A percentile compares a stretch with the other conserved stretches of the same genome.
Conservation (phyloP, 2,888 invertebrate genomes). For the Erpobdella octoculata region DNA sequence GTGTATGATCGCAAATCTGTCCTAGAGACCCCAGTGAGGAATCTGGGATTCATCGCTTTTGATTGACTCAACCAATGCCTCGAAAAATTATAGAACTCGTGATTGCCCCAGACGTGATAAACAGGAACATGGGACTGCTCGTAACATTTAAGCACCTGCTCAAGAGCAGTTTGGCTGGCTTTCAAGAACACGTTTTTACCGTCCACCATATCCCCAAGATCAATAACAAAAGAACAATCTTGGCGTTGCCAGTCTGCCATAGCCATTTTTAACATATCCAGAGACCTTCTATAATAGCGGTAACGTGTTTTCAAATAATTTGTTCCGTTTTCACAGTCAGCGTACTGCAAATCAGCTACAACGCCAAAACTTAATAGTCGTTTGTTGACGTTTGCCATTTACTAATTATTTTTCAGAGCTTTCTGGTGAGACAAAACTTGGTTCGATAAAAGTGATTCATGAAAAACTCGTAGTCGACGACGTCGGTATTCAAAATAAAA, state of each 20-base stretch:
- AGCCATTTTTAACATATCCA: slow-evolving; percentile 45
- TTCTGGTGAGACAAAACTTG: too few species aligned
- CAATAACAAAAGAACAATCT: slow-evolving; percentile 44
- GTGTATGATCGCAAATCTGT: slow-evolving; percentile 42
- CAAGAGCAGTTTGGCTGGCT: slow-evolving; percentile 41
- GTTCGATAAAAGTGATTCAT: too few species aligned
- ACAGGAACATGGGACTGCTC: slow-evolving; percentile 36
- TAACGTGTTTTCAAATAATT: slow-evolving; percentile 44
- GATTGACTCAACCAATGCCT: slow-evolving; percentile 40
- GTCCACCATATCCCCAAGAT: slow-evolving; percentile 53
- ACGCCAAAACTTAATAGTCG: slow-evolving; percentile 45
- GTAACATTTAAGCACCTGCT: slow-evolving; percentile 42
- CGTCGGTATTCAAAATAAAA: too few species aligned
- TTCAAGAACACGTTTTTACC: slow-evolving; percentile 42
- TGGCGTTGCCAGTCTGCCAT: slow-evolving; percentile 43
- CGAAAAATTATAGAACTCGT: slow-evolving; percentile 52
- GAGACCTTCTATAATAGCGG: slow-evolving; percentile 48
- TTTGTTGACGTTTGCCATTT: too few species aligned
- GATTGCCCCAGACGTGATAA: slow-evolving; percentile 51
- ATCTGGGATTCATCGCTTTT: slow-evolving; percentile 23
- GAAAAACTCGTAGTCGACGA: too few species aligned
- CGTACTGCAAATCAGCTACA: slow-evolving; percentile 52
- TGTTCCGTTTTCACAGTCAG: slow-evolving; percentile 48
- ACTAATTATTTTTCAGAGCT: too few species aligned
- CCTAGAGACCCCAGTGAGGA: neutral